Evolutionary conservation across 2,113 vertebrate species (phyloP).

Genomic region (Leptocoma aspasia): DNA sequence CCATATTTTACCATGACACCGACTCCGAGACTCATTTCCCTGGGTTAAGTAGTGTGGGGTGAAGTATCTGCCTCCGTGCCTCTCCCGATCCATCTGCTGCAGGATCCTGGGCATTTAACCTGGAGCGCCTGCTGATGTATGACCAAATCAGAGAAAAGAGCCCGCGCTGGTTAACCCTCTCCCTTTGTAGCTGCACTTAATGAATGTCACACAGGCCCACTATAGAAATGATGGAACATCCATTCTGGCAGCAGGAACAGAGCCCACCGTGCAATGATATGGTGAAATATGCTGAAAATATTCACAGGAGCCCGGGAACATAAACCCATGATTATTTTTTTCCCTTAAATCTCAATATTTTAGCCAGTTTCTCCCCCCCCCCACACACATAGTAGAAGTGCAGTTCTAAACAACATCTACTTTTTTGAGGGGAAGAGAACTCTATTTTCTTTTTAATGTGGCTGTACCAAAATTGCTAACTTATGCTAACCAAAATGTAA

Average conservation of each 20-base stretch:
- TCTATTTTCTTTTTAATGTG: constrained; percentile 25
- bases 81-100: constrained; percentile 53
- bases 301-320: constrained; percentile 36
- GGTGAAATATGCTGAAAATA: constrained; percentile 71
- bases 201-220: constrained; percentile 69
- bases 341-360: constrained; percentile 48
- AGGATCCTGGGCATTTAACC: constrained; percentile 49
- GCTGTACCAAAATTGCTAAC: not conserved
- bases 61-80: constrained; percentile 61
- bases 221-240: constrained; percentile 72
- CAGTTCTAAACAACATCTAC: not conserved
- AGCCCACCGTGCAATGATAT: constrained; percentile 56
- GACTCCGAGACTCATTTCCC: constrained; percentile 57
- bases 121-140: constrained; percentile 35
- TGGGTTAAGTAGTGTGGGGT: constrained; percentile 68
- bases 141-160: constrained; percentile 59
- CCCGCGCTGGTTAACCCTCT: constrained; percentile 61
- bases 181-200: constrained; percentile 72
- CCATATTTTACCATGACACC: constrained; percentile 75
- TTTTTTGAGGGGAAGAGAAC: not conserved
- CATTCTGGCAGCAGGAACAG: constrained; percentile 51
- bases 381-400: not conserved
- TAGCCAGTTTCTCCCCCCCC: not conserved
- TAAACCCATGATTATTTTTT: constrained; percentile 60
- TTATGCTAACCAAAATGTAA: not conserved